These are phyloP conservation scores for Crossocerus cetratus DNA, from an alignment of 2,888 invertebrate genomes.

Conservation along the genomic window DNA sequence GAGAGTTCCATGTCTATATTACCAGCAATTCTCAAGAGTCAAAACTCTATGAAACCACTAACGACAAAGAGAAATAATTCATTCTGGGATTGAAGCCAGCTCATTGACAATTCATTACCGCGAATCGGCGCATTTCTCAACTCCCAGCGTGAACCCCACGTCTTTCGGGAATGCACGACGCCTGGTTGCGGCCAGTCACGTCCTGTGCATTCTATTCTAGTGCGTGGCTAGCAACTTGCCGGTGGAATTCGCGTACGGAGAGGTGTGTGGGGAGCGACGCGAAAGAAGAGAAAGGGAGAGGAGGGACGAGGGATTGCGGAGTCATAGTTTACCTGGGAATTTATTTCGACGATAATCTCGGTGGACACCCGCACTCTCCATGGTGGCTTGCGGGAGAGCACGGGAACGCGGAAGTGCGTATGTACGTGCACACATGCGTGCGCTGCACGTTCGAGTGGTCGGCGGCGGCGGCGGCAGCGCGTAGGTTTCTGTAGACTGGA, in stretches of 20 bases:
- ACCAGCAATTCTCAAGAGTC: too few species aligned
- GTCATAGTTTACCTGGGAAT: constrained; percentile 40
- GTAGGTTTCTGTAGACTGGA: too few species aligned
- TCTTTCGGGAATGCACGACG: constrained; percentile 21
- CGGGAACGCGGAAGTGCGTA: constrained; percentile 54
- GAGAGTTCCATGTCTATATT: too few species aligned
- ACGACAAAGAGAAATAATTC: too few species aligned
- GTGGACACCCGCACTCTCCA: constrained; percentile 43
- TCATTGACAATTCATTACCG: too few species aligned
- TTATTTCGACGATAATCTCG: constrained; percentile 47
- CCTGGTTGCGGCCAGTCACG: background rate
- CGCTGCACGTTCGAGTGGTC: background rate
- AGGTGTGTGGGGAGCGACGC: background rate
- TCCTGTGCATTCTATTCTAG: constrained; percentile 37
- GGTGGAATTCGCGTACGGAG: too few species aligned
- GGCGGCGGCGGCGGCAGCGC: too few species aligned
- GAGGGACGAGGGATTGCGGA: too few species aligned
- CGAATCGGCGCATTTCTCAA: constrained; percentile 4
- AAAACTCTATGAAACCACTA: too few species aligned
- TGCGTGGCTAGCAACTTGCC: constrained; percentile 2
- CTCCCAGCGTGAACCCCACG: background rate
- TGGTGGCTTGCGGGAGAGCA: constrained; percentile 10
- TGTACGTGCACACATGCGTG: constrained; percentile 38
- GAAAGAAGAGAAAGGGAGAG: constrained; percentile 20
- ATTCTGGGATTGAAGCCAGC: too few species aligned